Conservation (phyloP, 2,113 vertebrate genomes). For the Microcebus lehilahytsara region DNA sequence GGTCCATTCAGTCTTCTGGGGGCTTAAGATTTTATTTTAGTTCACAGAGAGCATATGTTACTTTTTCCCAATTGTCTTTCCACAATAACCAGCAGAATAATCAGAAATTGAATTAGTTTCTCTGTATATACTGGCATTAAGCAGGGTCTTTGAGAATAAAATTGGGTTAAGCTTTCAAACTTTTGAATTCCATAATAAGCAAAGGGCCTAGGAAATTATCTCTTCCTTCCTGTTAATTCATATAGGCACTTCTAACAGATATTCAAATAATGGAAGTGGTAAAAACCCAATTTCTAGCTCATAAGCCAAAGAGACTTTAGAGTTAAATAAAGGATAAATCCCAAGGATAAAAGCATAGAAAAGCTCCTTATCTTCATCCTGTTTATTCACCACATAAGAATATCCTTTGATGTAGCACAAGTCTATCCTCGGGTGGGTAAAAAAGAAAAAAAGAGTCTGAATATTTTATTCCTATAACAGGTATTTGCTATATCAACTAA, state of each 20-base stretch:
- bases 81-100: not conserved
- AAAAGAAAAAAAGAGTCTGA: not conserved
- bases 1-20: no score
- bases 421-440: not conserved
- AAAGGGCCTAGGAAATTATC: not conserved
- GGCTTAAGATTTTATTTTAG: no score
- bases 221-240: not conserved
- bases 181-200: not conserved
- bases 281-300: not conserved
- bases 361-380: constrained; percentile 45
- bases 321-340: constrained; percentile 44
- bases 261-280: not conserved
- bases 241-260: constrained; percentile 14
- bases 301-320: constrained; percentile 8
- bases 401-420: constrained; percentile 8
- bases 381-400: constrained; percentile 11
- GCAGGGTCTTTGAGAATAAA: not conserved
- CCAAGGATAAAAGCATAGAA: not conserved
- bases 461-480: not conserved
- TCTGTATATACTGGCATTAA: not conserved
- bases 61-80: not conserved
- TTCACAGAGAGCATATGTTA: not conserved
- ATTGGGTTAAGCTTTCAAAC: constrained; percentile 35
- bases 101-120: not conserved
- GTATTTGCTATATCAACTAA: constrained; percentile 5